Evolutionary conservation across 2,888 invertebrate species (phyloP).

Genomic region (Tenthredo scrophulariae): DNA sequence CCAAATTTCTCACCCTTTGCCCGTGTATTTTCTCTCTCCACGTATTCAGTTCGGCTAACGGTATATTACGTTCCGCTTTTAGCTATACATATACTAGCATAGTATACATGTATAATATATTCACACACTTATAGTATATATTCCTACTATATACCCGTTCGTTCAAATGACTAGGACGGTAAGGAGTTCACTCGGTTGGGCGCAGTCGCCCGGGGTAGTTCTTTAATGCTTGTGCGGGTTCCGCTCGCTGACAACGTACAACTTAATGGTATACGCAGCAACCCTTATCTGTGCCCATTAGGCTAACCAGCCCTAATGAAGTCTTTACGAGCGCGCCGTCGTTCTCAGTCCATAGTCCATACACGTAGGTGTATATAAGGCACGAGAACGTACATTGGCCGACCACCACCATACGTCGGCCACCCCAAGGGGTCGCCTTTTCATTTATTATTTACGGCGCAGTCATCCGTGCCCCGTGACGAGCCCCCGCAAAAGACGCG

Average conservation of each 20-base stretch:
- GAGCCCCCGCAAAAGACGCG: not conserved
- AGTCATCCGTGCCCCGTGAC: constrained; percentile 3
- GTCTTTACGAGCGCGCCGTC: constrained; percentile 53
- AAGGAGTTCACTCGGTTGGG: constrained; percentile 22
- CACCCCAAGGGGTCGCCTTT: constrained; percentile 46
- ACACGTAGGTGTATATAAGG: constrained; percentile 8
- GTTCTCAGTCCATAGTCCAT: constrained; percentile 25
- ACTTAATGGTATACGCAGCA: constrained; percentile 53
- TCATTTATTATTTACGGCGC: constrained; percentile 52
- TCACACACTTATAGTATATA: not conserved
- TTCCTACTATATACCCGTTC: not conserved
- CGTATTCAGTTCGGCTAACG: constrained; percentile 4
- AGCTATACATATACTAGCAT: not conserved
- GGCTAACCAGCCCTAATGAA: constrained; percentile 56
- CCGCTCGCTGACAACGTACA: constrained; percentile 44
- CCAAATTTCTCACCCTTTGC: not conserved
- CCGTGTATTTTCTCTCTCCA: not conserved
- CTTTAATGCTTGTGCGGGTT: constrained; percentile 39
- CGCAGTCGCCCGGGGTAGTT: constrained; percentile 38
- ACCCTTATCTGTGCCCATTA: constrained; percentile 56
- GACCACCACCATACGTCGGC: not conserved
- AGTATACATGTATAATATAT: not conserved
- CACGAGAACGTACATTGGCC: not conserved
- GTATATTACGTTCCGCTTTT: not conserved
- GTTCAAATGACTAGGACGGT: not conserved